Evolutionary conservation across 2,797 vertebrate species (phyloP), one percentile per base, ranked within the genome.

Genomic region (Leptodactylus fallax): DNA sequence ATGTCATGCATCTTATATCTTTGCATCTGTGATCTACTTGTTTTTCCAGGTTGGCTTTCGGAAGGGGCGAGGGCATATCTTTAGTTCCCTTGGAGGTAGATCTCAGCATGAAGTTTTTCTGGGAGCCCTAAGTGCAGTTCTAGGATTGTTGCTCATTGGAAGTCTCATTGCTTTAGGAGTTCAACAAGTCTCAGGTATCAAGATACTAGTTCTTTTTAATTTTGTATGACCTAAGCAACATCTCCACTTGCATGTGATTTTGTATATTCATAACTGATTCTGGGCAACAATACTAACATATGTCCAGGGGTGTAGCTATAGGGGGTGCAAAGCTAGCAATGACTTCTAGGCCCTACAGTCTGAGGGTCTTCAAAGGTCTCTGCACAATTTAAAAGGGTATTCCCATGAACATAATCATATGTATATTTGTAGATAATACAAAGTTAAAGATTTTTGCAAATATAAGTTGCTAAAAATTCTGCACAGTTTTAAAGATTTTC

Each of bases 41-140:
- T 72, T 51, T 47, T 16, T 82, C 55, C 91, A 99, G 98, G 96
- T 98, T 91, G 97, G 98, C 9, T 98, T 99, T 94, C 95, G 91
- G 92, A 98, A 98, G 90, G 95, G 95, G 0, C 95, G 95, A 0
- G 90, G 95, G 9, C 92, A 92, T 1, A 86, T 96, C 76, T 88
- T 95, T 90, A 95, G 95, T 60, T 60, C 76, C 45, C 89, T 97
- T 89, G 95, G 96, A 60, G 90, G 94, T 0, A 95, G 95, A 90
- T 98, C 97, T 7, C 96, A 96, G 91, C 91, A 98, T 94, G 98
- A 99, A 94, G 93, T 98, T 80, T 90, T 95, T 67, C 94, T 99
- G 72, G 95, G 94, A 0, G 93, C 93, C 9, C 56, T 97, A 82
- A 92, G 97, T 19, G 13, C 98, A 11, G 92, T 95, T 2, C 91